Evolutionary conservation across 2,797 vertebrate genomes (phyloP).

Genomic region (Mormyrus hasselquistii): DNA sequence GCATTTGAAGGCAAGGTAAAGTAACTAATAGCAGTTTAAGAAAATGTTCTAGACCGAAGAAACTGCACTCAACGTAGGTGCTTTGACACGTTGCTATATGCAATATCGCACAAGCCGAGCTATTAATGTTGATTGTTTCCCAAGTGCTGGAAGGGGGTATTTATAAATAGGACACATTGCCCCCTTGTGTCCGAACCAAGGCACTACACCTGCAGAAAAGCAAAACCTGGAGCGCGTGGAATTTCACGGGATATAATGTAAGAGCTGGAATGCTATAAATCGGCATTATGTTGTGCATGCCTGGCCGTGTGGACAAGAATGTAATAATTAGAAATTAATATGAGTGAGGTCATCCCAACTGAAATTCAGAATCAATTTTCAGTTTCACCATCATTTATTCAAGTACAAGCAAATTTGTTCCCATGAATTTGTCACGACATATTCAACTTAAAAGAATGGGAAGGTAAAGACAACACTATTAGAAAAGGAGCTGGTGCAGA

Average conservation of each 20-base stretch:
- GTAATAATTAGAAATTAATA: neutral
- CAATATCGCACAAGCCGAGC: neutral
- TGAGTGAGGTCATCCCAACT: neutral
- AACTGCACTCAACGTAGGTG: neutral
- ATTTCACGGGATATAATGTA: neutral
- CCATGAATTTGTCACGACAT: slow-evolving; percentile 30
- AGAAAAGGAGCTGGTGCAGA: slow-evolving; percentile 6
- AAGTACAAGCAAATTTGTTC: slow-evolving; percentile 32
- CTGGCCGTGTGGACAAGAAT: neutral
- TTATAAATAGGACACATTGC: neutral
- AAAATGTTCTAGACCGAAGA: neutral
- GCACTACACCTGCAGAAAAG: neutral
- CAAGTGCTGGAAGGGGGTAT: neutral
- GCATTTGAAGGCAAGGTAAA: neutral
- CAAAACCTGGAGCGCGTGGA: neutral
- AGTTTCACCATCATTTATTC: slow-evolving; percentile 38
- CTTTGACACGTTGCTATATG: neutral
- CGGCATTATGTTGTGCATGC: neutral
- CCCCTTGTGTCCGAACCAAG: neutral
- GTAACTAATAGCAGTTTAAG: neutral
- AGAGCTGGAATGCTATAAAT: neutral
- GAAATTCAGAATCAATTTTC: neutral
- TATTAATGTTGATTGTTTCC: neutral
- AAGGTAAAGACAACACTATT: neutral
- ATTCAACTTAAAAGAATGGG: slow-evolving; percentile 1